Base-by-base conservation (phyloP, 2,113 vertebrate species). In the Gopherus evgoodei region DNA sequence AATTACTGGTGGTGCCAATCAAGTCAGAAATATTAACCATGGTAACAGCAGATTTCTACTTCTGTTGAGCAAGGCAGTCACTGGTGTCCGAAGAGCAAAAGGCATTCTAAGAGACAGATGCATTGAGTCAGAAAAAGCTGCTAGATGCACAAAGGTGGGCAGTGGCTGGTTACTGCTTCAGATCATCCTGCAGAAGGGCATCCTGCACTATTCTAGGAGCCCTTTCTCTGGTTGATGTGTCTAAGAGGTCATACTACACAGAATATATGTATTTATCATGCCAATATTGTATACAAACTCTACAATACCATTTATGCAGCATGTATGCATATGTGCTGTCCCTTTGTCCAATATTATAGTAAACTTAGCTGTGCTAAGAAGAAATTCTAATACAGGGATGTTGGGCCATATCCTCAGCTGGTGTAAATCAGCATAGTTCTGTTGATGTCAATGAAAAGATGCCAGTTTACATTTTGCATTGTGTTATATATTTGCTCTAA, bases 21-120 rank as follows among this genome's bases (percentile, higher is more conserved):
- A 97, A 95, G 90, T 92, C 92, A 93, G 95, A 95, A 98, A 97
- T 96, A 95, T 97, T 93, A 97, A 93, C 96, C 96, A 95, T 95
- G 93, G 96, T 93, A 96, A 98, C 95, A 52, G n/a, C 96, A 93
- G 84, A 90, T 95, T 90, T 94, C 53, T 85, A 90, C 90, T 94
- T 97, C 79, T 4, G 5, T 65, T 12, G 35, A 91, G 83, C 27
- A 52, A 93, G 81, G 91, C 92, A 4, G 54, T 95, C 47, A 14
- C 25, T 86, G 0, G 1, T n/a, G 75, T 93, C 93, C 91, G 93
- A 69, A 65, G 93, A 97, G 38, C 81, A 80, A 94, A 90, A 79
- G 75, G 52, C 75, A 59, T 75, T 53, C 49, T 56, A 44, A 38
- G 89, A 88, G 54, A 89, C 86, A 94, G 84, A 96, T 59, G 44